Evolutionary conservation across 1,140 invertebrate genomes (phyloP).

Genomic region (Andricus grossulariae): DNA sequence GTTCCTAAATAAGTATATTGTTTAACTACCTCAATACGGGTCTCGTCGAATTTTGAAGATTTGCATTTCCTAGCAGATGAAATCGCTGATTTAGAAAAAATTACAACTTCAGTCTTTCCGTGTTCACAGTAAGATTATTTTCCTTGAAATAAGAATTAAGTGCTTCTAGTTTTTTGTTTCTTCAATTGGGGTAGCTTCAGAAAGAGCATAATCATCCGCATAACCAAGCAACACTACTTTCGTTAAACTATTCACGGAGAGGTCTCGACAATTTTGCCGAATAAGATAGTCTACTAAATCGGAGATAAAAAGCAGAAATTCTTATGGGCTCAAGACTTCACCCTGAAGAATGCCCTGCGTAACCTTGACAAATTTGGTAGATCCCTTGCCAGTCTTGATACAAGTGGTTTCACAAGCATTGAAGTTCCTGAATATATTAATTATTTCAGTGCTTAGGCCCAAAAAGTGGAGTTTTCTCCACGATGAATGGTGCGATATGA

Average conservation of each 20-base stretch:
- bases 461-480: background rate
- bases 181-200: background rate
- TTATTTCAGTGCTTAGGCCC: too few relatives aligned
- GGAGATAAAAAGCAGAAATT: background rate
- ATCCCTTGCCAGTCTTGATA: background rate
- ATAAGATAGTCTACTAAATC: background rate
- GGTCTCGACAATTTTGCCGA: too few relatives aligned
- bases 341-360: background rate
- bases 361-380: too few relatives aligned
- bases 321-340: background rate
- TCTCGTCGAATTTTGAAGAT: background rate
- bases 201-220: background rate
- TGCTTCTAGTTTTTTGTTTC: background rate
- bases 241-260: background rate
- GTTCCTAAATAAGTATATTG: too few relatives aligned
- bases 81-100: background rate
- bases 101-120: background rate
- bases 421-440: too few relatives aligned
- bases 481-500: background rate
- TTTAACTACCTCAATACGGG: too few relatives aligned
- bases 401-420: too few relatives aligned
- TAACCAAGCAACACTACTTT: too few relatives aligned
- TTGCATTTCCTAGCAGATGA: background rate
- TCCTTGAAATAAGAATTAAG: background rate
- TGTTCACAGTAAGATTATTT: background rate